phyloP scores from a whole-genome alignment of 2,888 invertebrate species.

The Nipponacmea schrenckii region DNA sequence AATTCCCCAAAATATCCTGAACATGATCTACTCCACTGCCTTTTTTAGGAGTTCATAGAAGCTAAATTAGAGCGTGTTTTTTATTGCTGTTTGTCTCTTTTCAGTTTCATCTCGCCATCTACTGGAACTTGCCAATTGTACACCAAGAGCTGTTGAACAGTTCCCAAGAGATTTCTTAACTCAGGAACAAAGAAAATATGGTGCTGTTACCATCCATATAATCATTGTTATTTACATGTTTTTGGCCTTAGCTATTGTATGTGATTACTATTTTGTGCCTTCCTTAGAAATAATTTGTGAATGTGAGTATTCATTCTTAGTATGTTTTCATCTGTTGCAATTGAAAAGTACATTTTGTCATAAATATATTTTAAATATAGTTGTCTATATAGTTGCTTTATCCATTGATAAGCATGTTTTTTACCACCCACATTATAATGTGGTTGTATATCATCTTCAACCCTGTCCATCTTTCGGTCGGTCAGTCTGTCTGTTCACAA shows the following conservation, averaged over 20 bases:
- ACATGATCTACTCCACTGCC: no score
- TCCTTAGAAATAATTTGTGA: conserved; percentile 89
- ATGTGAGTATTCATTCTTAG: conserved; percentile 73
- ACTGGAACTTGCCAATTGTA: conserved; percentile 67
- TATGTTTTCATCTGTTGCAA: neutral
- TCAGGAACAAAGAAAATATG: conserved; percentile 79
- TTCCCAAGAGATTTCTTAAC: conserved; percentile 87
- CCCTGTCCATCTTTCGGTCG: no score
- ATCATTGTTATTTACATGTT: conserved; percentile 84
- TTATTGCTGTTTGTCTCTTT: conserved; percentile 11
- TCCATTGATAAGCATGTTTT: no score
- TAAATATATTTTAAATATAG: neutral
- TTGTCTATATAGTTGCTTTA: no score
- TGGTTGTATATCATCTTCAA: no score
- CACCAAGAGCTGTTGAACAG: conserved; percentile 86
- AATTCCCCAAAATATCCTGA: no score
- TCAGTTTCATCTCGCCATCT: conserved; percentile 41
- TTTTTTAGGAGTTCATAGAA: no score
- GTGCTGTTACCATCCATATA: conserved; percentile 83
- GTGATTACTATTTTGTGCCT: conserved; percentile 94
- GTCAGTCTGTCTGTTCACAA: no score
- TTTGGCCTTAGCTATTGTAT: conserved; percentile 84
- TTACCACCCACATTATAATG: no score
- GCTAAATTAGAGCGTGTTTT: no score
- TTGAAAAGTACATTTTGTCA: neutral